A percentile compares a stretch with the other conserved stretches of the same genome.
phyloP scores from a whole-genome alignment of 1,140 invertebrate genomes.

The Andrena cerasifolii region DNA sequence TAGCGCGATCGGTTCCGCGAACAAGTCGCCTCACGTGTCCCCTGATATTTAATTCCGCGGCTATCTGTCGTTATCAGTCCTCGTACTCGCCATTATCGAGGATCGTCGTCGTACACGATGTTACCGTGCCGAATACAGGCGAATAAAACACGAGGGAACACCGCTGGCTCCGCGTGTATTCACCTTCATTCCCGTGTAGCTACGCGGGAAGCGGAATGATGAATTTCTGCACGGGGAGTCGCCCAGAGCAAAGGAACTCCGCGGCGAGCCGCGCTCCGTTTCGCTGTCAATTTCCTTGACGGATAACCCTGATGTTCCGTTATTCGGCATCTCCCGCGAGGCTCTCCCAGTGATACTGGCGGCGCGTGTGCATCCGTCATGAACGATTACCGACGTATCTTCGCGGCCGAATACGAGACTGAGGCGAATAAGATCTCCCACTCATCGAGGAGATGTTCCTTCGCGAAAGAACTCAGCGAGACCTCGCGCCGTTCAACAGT shows the following conservation, averaged over 20 bases:
- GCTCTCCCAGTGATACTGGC: not conserved
- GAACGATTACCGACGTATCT: not conserved
- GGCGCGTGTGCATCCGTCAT: conserved; percentile 9
- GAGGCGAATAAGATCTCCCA: not conserved
- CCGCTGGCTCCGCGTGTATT: not conserved
- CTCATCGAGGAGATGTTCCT: conserved; percentile 8
- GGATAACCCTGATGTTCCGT: conserved; percentile 32
- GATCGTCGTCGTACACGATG: not conserved
- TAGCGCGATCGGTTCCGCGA: conserved; percentile 5
- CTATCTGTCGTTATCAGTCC: conserved; percentile 47
- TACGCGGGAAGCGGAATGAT: conserved; percentile 1
- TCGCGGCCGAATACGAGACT: too few relatives aligned
- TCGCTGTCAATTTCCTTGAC: conserved; percentile 55
- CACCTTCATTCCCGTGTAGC: not conserved
- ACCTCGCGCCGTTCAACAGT: conserved; percentile 6
- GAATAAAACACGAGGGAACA: conserved; percentile 1
- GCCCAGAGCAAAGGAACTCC: conserved; percentile 32
- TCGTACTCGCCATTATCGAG: conserved; percentile 26
- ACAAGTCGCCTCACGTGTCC: conserved; percentile 6
- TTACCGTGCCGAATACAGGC: not conserved
- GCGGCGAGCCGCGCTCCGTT: conserved; percentile 13
- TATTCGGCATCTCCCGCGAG: conserved; percentile 9
- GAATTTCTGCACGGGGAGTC: conserved; percentile 17
- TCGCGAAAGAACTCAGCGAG: not conserved
- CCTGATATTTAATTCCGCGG: conserved; percentile 30